Evolutionary conservation across 2,113 vertebrate species (phyloP).

Genomic region (Ictalurus furcatus): DNA sequence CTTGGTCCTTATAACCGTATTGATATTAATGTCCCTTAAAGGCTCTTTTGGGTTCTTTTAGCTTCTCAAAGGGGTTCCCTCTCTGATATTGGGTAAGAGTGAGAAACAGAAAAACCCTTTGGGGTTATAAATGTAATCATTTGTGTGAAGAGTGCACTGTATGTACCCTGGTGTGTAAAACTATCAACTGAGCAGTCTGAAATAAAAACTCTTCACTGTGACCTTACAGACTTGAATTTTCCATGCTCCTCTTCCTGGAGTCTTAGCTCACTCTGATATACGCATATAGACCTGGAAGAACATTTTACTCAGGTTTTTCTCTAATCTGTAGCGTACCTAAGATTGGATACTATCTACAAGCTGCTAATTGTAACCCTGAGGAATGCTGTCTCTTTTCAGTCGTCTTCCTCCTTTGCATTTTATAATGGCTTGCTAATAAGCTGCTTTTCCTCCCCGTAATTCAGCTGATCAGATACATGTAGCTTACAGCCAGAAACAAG

Average conservation of each 20-base stretch:
- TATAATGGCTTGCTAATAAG: conserved; percentile 28
- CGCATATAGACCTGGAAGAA: background rate
- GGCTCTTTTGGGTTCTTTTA: background rate
- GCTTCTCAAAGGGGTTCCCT: background rate
- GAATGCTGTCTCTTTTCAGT: background rate
- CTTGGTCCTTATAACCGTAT: background rate
- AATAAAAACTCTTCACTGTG: background rate
- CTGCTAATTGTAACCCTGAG: conserved; percentile 28
- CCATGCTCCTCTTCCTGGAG: background rate
- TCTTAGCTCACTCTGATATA: background rate
- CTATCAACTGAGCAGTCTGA: background rate
- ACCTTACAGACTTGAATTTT: conserved; percentile 10
- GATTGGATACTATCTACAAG: conserved; percentile 18
- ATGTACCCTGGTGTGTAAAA: background rate
- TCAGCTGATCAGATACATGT: background rate
- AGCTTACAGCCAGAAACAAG: conserved; percentile 1
- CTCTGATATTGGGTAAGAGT: too few relatives aligned
- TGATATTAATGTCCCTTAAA: background rate
- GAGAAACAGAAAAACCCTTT: background rate
- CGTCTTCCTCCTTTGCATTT: conserved; percentile 10
- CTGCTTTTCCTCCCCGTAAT: background rate
- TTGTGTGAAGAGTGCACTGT: background rate
- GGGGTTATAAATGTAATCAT: background rate
- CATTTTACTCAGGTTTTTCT: background rate
- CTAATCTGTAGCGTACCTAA: background rate